Evolutionary conservation across 2,888 invertebrate species (phyloP).

Genomic region (Nineta flava): DNA sequence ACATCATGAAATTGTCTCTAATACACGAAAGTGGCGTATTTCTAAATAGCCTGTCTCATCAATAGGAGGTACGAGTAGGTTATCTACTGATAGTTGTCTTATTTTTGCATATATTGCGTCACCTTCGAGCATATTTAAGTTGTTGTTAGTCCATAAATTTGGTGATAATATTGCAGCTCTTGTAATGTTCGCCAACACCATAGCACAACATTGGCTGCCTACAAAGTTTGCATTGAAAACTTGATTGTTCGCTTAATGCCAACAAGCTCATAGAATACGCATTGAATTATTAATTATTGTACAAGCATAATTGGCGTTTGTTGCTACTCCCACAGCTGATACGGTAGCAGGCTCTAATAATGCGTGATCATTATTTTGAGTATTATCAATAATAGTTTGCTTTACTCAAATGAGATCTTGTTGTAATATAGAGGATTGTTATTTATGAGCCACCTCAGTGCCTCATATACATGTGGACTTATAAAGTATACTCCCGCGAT

Average conservation of each 20-base stretch:
- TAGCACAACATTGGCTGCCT: constrained; percentile 16
- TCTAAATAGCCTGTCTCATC: constrained; percentile 5
- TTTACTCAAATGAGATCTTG: constrained; percentile 6
- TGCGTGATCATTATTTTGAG: background rate
- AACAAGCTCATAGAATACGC: constrained; percentile 16
- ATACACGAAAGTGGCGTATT: no score
- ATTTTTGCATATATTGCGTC: constrained; percentile 10
- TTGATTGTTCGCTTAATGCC: constrained; percentile 15
- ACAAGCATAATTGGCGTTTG: background rate
- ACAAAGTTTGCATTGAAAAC: constrained; percentile 14
- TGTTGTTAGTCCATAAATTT: constrained; percentile 11
- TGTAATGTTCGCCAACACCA: constrained; percentile 14
- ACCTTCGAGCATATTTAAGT: constrained; percentile 13
- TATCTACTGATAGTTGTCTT: background rate
- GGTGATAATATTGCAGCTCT: constrained; percentile 5
- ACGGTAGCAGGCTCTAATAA: background rate
- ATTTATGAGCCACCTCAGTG: constrained; percentile 6
- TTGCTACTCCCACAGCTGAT: background rate
- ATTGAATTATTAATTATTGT: background rate
- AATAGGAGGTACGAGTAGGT: background rate
- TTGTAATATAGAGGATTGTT: constrained; percentile 9
- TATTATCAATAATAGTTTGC: constrained; percentile 4
- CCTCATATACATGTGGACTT: constrained; percentile 2
- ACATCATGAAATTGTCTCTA: constrained; percentile 7
- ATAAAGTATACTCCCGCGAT: constrained; percentile 2